Percentiles rank a stretch among this genome's conserved stretches.
Conservation (phyloP, 1,140 invertebrate species). For the Dendroctonus valens region DNA sequence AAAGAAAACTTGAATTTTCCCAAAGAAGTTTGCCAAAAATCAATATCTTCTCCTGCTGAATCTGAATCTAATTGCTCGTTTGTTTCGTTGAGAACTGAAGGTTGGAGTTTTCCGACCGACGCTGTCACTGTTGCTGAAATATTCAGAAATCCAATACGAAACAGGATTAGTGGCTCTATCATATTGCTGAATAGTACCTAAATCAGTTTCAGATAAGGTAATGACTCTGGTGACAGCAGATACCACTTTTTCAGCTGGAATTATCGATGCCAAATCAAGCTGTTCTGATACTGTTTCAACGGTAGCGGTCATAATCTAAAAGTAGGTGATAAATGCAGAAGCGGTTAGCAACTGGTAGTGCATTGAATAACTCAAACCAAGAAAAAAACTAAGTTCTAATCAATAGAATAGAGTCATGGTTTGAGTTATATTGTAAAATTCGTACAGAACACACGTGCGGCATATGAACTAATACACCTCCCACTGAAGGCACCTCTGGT, state of each 20-base stretch:
- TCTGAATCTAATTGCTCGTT: constrained; percentile 65
- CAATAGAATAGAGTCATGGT: constrained; percentile 33
- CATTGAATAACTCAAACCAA: constrained; percentile 37
- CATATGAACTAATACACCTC: constrained; percentile 84
- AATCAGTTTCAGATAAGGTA: constrained; percentile 85
- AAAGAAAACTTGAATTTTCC: constrained; percentile 90
- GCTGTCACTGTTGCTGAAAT: constrained; percentile 60
- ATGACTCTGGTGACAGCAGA: constrained; percentile 80
- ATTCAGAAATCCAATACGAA: too few species aligned
- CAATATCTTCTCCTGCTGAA: constrained; percentile 68
- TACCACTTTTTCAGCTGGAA: constrained; percentile 78
- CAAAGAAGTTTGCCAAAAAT: constrained; percentile 89
- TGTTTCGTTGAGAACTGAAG: constrained; percentile 68
- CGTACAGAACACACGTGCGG: constrained; percentile 75
- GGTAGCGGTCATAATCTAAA: constrained; percentile 87
- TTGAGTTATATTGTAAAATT: constrained; percentile 46
- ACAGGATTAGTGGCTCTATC: not conserved
- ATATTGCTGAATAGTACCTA: constrained; percentile 57
- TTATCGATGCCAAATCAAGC: constrained; percentile 76
- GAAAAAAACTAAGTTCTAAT: constrained; percentile 23
- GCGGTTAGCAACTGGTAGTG: not conserved
- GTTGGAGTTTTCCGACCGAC: constrained; percentile 59
- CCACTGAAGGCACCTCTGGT: constrained; percentile 72
- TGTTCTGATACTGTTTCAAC: constrained; percentile 90
- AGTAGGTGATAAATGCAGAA: constrained; percentile 15